Evolutionary conservation across 2,113 vertebrate genomes (phyloP).

Genomic region (Chunga burmeisteri): DNA sequence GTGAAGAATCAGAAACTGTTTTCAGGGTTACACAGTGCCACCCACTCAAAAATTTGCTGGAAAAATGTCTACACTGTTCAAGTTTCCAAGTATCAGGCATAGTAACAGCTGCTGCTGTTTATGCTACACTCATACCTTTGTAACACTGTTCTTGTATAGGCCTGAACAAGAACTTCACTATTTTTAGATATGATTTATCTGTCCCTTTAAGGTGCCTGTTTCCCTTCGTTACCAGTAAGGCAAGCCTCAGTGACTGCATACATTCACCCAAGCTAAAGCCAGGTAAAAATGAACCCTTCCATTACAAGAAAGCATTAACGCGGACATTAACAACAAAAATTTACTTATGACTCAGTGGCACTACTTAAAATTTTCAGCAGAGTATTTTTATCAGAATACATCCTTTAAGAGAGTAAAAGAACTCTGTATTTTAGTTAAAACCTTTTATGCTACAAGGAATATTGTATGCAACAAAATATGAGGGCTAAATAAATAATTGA

Average conservation of each 20-base stretch:
- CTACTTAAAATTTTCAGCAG: not conserved
- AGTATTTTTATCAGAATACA: not conserved
- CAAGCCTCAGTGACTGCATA: not conserved
- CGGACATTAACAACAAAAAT: not conserved
- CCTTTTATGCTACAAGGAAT: not conserved
- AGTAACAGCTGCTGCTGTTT: not conserved
- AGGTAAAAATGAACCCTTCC: not conserved
- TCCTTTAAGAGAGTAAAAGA: not conserved
- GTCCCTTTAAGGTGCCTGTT: not conserved
- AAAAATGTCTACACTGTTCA: not conserved
- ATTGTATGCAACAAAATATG: not conserved
- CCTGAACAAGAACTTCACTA: not conserved
- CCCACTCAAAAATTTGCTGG: not conserved
- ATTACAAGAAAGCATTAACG: not conserved
- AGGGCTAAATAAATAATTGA: not conserved
- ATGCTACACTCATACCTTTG: not conserved
- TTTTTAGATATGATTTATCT: not conserved
- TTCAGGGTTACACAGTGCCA: not conserved
- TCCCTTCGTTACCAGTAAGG: not conserved
- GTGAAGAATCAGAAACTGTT: not conserved
- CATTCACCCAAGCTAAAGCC: not conserved
- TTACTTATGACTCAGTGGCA: not conserved
- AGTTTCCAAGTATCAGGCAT: not conserved
- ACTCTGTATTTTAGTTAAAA: not conserved
- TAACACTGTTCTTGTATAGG: not conserved